A percentile compares a stretch with the other conserved stretches of the same genome.
Evolutionary conservation across 2,888 invertebrate species (phyloP).

Genomic region (Pterostichus madidus): DNA sequence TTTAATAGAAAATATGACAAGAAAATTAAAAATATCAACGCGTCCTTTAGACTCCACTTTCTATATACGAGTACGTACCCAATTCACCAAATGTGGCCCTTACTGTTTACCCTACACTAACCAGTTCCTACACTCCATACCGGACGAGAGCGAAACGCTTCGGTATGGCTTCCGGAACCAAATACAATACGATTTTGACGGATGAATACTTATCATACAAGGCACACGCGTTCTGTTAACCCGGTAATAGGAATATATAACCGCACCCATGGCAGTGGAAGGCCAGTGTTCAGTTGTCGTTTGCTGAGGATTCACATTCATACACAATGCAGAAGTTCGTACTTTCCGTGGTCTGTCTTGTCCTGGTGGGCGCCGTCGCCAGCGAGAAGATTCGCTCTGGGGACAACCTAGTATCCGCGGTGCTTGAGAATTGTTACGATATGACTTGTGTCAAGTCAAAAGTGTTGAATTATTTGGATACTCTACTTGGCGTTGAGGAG

Average conservation of each 20-base stretch:
- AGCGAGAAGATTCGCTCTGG: constrained; percentile 81
- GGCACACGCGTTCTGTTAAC: constrained; percentile 76
- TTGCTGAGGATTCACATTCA: constrained; percentile 65
- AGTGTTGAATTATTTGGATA: constrained; percentile 88
- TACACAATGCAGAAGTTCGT: constrained; percentile 73
- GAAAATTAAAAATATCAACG: neutral
- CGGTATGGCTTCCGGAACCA: constrained; percentile 71
- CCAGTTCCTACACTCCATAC: neutral
- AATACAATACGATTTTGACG: constrained; percentile 72
- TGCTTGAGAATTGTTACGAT: constrained; percentile 87
- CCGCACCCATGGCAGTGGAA: constrained; percentile 80
- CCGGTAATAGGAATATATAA: constrained; percentile 82
- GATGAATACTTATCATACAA: constrained; percentile 74
- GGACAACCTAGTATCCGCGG: constrained; percentile 85
- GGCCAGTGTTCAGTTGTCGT: constrained; percentile 71
- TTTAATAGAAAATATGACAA: too few relatives aligned
- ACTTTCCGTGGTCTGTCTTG: constrained; percentile 78
- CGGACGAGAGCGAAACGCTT: constrained; percentile 66
- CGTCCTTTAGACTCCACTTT: constrained; percentile 18
- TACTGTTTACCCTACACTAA: constrained; percentile 6
- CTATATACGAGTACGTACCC: constrained; percentile 2
- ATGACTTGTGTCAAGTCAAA: constrained; percentile 87
- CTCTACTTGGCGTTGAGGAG: constrained; percentile 83
- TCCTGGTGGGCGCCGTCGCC: constrained; percentile 78
- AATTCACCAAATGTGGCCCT: neutral